These are phyloP conservation scores for Adelognathus sp. DNA, from an alignment of 2,888 invertebrate genomes.

Conservation along the genomic window DNA sequence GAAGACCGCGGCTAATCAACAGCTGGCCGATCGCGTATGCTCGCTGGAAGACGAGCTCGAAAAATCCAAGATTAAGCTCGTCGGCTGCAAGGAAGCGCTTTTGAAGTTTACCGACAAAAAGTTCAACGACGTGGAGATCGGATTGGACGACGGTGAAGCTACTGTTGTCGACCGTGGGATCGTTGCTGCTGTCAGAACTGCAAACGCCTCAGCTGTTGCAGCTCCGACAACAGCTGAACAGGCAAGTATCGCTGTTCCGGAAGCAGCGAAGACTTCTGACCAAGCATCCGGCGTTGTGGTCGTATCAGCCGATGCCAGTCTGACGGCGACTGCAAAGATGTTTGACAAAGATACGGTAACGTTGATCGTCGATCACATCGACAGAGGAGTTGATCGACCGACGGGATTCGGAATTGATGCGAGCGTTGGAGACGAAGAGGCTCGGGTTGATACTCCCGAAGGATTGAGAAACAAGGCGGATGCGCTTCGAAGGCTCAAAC, in stretches of 20 bases:
- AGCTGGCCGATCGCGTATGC: slow-evolving; percentile 81
- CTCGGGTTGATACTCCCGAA: not conserved
- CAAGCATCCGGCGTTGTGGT: slow-evolving; percentile 14
- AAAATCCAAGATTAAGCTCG: slow-evolving; percentile 84
- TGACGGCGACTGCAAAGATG: not conserved
- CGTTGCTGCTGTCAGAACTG: not conserved
- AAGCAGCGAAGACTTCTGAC: slow-evolving; percentile 31
- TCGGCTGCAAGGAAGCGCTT: slow-evolving; percentile 79
- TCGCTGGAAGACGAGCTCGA: slow-evolving; percentile 82
- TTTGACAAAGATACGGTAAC: slow-evolving; percentile 31
- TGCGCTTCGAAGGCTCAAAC: not conserved
- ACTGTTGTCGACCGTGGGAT: slow-evolving; percentile 50
- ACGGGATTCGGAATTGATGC: slow-evolving; percentile 29
- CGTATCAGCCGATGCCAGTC: slow-evolving; percentile 13
- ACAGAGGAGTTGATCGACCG: slow-evolving; percentile 34
- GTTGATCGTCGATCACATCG: slow-evolving; percentile 3
- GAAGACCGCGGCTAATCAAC: slow-evolving; percentile 83
- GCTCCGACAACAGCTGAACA: slow-evolving; percentile 43
- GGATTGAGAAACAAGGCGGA: not conserved
- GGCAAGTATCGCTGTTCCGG: slow-evolving; percentile 8
- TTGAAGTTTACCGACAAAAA: slow-evolving; percentile 83
- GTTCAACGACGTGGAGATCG: slow-evolving; percentile 77
- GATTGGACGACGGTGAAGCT: slow-evolving; percentile 63
- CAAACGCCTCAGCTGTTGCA: slow-evolving; percentile 34
- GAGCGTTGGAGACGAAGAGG: slow-evolving; percentile 36